These are phyloP conservation scores for Callaeas wilsoni DNA, from an alignment of 2,113 vertebrate genomes.

Conservation along the genomic window DNA sequence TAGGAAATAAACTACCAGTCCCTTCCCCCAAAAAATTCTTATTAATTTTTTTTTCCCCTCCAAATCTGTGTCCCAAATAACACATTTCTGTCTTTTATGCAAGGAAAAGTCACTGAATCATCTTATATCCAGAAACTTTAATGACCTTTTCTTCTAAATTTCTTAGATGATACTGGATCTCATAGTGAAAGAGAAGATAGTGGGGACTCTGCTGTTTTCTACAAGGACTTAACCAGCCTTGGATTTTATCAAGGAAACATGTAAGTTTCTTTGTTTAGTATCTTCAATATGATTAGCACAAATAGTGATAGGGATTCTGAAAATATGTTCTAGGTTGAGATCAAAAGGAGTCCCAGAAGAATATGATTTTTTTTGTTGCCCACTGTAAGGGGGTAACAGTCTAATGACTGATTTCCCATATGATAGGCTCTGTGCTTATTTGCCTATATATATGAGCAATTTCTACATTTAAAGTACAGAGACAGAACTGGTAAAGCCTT, in stretches of 20 bases:
- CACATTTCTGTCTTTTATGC: background rate
- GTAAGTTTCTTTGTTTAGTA: background rate
- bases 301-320: background rate
- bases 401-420: background rate
- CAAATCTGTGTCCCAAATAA: background rate
- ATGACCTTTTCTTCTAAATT: background rate
- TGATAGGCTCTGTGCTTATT: background rate
- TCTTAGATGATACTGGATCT: background rate
- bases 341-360: background rate
- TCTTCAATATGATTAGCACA: background rate
- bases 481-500: background rate
- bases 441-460: background rate
- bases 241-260: background rate
- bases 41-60: background rate
- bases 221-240: background rate
- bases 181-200: background rate
- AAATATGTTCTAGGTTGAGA: background rate
- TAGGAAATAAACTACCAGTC: background rate
- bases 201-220: background rate
- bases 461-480: background rate
- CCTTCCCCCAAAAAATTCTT: fast-evolving
- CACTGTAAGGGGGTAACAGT: background rate
- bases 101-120: background rate
- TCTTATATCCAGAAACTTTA: background rate
- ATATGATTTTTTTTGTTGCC: background rate